Evolutionary conservation across 2,113 vertebrate species (phyloP).

Genomic region (Syrmaticus mikado): DNA sequence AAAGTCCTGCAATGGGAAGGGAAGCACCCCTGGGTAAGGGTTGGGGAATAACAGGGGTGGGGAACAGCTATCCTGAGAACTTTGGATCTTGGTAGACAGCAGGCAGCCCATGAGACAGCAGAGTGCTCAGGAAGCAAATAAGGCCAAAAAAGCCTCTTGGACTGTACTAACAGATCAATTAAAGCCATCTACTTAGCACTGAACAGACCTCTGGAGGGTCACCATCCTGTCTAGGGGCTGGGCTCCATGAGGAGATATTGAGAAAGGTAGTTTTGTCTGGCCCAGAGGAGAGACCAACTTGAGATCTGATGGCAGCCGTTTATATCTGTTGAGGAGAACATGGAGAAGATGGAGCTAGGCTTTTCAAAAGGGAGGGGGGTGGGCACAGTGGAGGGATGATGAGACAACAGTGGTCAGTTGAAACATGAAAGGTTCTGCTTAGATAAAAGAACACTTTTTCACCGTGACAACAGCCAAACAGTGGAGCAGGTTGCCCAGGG

Average conservation of each 20-base stretch:
- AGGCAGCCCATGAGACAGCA: neutral
- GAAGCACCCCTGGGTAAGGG: neutral
- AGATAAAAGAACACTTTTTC: neutral
- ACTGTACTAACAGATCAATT: neutral
- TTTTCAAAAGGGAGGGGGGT: neutral
- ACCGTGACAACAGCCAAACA: neutral
- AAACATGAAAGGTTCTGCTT: neutral
- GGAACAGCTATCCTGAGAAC: neutral
- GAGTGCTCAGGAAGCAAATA: neutral
- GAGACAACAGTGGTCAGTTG: neutral
- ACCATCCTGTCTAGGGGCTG: neutral
- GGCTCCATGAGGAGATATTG: neutral
- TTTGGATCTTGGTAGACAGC: neutral
- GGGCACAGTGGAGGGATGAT: neutral
- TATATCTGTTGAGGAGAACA: neutral
- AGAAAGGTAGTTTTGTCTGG: neutral
- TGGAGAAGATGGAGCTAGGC: neutral
- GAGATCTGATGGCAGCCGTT: neutral
- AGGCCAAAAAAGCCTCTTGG: neutral
- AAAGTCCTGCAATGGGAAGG: fast-evolving
- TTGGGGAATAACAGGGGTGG: neutral
- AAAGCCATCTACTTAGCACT: neutral
- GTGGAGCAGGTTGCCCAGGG: neutral
- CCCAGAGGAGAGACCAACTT: neutral
- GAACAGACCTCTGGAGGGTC: neutral